Percentiles rank a stretch among this genome's conserved stretches.
Conservation (phyloP, 2,113 vertebrate genomes). For the Perognathus longimembris region DNA sequence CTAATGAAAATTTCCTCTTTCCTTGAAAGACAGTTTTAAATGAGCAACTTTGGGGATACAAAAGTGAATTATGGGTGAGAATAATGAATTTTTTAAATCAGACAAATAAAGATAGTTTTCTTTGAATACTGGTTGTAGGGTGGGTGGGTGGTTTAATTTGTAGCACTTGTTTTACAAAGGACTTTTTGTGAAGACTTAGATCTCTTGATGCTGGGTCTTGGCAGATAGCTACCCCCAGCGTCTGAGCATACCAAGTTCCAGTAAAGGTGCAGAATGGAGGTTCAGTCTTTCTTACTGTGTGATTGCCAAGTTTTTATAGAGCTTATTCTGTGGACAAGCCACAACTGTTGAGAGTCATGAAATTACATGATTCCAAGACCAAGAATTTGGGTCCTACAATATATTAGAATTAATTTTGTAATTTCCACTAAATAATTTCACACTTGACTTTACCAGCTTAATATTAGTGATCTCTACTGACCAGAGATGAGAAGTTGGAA, state of each 20-base stretch:
- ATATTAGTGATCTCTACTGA: neutral
- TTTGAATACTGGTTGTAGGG: slow-evolving; percentile 34
- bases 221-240: slow-evolving; percentile 62
- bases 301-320: slow-evolving; percentile 69
- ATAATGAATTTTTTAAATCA: slow-evolving; percentile 52
- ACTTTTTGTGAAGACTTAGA: slow-evolving; percentile 66
- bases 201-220: slow-evolving; percentile 71
- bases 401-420: slow-evolving; percentile 60
- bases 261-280: slow-evolving; percentile 75
- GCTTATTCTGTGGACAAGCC: slow-evolving; percentile 57
- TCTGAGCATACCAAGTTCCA: slow-evolving; percentile 55
- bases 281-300: slow-evolving; percentile 61
- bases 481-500: neutral
- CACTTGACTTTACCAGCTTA: slow-evolving; percentile 46
- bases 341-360: slow-evolving; percentile 44
- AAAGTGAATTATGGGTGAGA: slow-evolving; percentile 53
- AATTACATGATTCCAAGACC: slow-evolving; percentile 55
- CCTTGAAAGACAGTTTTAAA: slow-evolving; percentile 53
- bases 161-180: slow-evolving; percentile 58
- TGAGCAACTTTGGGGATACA: neutral
- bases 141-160: slow-evolving; percentile 48
- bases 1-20: slow-evolving; percentile 53
- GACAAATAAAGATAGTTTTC: slow-evolving; percentile 38
- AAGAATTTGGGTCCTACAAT: slow-evolving; percentile 39
- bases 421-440: slow-evolving; percentile 42